Conservation (phyloP, 2,113 vertebrate genomes). For the Larimichthys crocea region DNA sequence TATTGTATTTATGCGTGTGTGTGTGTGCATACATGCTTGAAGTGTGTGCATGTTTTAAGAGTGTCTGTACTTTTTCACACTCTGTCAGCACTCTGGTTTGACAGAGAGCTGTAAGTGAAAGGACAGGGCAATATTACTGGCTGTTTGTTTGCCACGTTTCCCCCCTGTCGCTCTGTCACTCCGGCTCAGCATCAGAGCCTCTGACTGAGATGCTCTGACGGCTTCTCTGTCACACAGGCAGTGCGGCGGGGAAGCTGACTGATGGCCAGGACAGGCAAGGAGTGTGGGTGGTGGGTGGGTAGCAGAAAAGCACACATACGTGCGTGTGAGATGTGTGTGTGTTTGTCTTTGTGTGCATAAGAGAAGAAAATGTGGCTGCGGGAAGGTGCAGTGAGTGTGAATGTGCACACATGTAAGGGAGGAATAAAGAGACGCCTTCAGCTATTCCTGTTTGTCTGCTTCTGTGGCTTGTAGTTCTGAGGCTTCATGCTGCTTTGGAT, state of each 20-base stretch:
- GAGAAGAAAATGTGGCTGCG: background rate
- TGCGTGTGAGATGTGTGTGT: background rate
- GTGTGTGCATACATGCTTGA: background rate
- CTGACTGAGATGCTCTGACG: constrained; percentile 69
- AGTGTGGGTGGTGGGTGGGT: constrained; percentile 50
- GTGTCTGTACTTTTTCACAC: constrained; percentile 57
- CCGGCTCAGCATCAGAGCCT: constrained; percentile 68
- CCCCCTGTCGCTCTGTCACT: constrained; percentile 70
- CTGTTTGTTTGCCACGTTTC: constrained; percentile 73
- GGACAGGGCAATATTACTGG: constrained; percentile 74
- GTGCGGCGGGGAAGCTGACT: constrained; percentile 55
- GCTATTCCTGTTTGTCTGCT: constrained; percentile 57
- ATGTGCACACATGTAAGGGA: constrained; percentile 18
- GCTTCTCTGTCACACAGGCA: constrained; percentile 70
- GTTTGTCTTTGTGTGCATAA: constrained; percentile 33
- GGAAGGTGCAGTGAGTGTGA: constrained; percentile 3
- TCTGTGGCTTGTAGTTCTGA: constrained; percentile 36
- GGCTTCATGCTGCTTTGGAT: constrained; percentile 23
- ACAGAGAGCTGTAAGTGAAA: constrained; percentile 65
- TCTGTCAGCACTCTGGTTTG: constrained; percentile 68
- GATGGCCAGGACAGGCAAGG: constrained; percentile 68
- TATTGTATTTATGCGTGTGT: constrained; percentile 5
- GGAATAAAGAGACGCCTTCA: constrained; percentile 57
- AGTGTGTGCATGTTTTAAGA: constrained; percentile 19
- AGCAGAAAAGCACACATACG: constrained; percentile 13